Evolutionary conservation across 1,140 invertebrate genomes (phyloP).

Genomic region (Bombus cullumanus): DNA sequence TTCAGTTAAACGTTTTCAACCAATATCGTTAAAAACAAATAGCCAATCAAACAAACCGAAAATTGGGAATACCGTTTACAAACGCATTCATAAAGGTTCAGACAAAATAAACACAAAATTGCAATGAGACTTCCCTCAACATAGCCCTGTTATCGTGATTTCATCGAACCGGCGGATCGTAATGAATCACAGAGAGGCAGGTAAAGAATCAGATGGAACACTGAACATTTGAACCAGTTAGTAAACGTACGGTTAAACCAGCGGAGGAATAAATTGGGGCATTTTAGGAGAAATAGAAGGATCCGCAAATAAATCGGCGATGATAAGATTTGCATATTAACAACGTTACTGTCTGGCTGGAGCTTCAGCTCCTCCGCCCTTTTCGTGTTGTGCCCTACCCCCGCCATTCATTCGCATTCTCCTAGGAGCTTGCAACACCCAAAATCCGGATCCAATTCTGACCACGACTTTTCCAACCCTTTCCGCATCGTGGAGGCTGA

Average conservation of each 20-base stretch:
- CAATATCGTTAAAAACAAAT: background rate
- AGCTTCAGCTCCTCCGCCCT: conserved; percentile 61
- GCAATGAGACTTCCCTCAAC: background rate
- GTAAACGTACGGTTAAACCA: too few species aligned
- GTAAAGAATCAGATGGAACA: too few species aligned
- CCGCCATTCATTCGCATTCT: conserved; percentile 68
- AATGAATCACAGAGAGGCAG: background rate
- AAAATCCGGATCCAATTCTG: conserved; percentile 59
- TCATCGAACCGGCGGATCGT: background rate
- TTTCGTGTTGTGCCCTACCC: conserved; percentile 67
- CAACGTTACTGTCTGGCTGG: conserved; percentile 60
- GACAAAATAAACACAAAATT: background rate
- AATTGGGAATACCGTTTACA: too few species aligned
- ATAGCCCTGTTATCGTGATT: too few species aligned
- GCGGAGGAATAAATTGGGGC: background rate
- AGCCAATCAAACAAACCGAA: background rate
- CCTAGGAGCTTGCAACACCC: conserved; percentile 37
- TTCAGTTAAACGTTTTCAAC: background rate
- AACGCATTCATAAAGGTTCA: background rate
- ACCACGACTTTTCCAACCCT: conserved; percentile 69
- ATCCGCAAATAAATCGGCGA: conserved; percentile 65
- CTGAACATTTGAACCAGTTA: background rate
- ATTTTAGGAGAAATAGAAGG: conserved; percentile 40
- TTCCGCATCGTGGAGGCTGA: conserved; percentile 37
- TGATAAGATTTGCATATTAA: conserved; percentile 75